Evolutionary conservation across 1,140 invertebrate genomes (phyloP), one percentile per base, ranked within the genome.

Genomic region (Lepidurus arcticus): DNA sequence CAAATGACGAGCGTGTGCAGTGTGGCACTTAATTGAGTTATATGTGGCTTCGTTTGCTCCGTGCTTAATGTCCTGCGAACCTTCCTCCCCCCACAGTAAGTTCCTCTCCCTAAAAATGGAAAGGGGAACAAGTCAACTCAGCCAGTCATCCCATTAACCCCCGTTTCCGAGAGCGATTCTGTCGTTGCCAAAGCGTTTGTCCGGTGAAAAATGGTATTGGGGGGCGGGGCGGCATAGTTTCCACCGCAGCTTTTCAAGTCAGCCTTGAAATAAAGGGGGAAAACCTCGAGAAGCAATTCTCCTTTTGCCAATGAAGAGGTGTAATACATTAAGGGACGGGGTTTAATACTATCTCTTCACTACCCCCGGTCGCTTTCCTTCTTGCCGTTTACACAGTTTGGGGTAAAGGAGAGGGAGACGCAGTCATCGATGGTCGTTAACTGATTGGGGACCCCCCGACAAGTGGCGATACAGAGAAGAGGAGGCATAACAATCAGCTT

Each of bases 401-500:
- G 34, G 34, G 34, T 34, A 34, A 34, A 34, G 34, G 34, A 34
- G 34, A 34, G 34, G 34, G 26, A 34, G 26, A 34, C 34, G 34
- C 34, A 65, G 9, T 65, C 53, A 65, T 65, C 53, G 53, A 65
- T 65, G 53, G 53, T 65, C 53, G 53, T 65, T 65, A 65, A 65
- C 53, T 65, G 53, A 65, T 65, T 65, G 21, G 21, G 53, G 21
- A 13, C 53, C 53, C 53, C 21, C 53, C 53, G 53, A 65, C 53
- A 65, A 65, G 53, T 65, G 16, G 53, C 53, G 53, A 65, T 65
- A 65, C 53, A 21, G 53, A 13, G 53, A 65, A 65, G 8, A 65
- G 53, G 53, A 65, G 53, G 53, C 53, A 65, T 65, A 65, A 65
- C 53, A 65, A 65, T 65, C 53, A 65, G 53, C 13, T 65, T 65